Percentiles rank a stretch among this genome's conserved stretches.
Conservation (phyloP, 1,140 invertebrate species). For the Delia radicum region DNA sequence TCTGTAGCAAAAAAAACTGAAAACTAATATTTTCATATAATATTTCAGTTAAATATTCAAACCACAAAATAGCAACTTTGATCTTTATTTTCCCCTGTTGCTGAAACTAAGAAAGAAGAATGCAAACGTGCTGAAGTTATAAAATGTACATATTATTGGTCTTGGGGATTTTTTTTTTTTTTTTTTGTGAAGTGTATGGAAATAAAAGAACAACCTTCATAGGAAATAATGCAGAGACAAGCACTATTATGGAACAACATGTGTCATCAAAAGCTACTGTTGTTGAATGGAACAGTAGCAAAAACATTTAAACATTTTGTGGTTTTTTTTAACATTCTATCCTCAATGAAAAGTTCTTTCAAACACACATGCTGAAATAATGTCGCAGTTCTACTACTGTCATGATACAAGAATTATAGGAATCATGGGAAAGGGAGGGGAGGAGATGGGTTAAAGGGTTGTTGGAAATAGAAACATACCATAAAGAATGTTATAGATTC, state of each 20-base stretch:
- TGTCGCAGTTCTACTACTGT: not conserved
- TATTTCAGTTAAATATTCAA: not conserved
- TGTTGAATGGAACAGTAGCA: not conserved
- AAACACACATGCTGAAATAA: not conserved
- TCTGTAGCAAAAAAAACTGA: not conserved
- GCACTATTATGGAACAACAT: not conserved
- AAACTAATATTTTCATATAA: not conserved
- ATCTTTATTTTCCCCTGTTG: not conserved
- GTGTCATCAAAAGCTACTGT: not conserved
- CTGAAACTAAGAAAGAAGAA: not conserved
- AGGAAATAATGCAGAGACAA: not conserved
- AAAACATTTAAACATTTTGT: constrained; percentile 5
- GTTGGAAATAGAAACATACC: not conserved
- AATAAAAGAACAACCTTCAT: not conserved
- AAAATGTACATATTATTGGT: not conserved
- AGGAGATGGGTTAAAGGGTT: not conserved
- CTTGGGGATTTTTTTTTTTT: not conserved
- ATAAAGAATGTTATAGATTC: not conserved
- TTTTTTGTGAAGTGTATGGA: not conserved
- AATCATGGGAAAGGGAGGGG: not conserved
- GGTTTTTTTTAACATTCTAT: not conserved
- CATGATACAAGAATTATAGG: not conserved
- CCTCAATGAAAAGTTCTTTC: not conserved
- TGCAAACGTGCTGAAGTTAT: not conserved
- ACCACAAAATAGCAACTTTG: constrained; percentile 4